A percentile compares a stretch with the other conserved stretches of the same genome.
These are phyloP conservation scores for Engraulis encrasicolus DNA, from an alignment of 2,113 vertebrate species.

Conservation along the genomic window DNA sequence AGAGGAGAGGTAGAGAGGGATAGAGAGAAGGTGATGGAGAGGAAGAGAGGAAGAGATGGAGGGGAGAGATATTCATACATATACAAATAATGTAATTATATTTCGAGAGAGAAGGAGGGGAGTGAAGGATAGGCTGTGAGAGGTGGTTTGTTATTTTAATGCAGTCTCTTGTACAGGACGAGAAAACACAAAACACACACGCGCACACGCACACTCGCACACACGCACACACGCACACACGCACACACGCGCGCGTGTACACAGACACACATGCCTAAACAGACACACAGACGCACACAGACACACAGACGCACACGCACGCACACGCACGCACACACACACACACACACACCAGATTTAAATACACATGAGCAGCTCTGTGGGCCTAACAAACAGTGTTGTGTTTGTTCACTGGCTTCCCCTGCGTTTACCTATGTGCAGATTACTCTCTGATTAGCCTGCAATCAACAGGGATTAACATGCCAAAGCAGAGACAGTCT, in stretches of 20 bases:
- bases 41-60: background rate
- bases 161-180: background rate
- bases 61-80: no score
- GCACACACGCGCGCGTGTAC: background rate
- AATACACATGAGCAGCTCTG: background rate
- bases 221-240: background rate
- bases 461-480: slow-evolving; percentile 10
- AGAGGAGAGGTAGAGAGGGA: background rate
- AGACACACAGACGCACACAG: no score
- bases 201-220: no score
- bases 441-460: slow-evolving; percentile 10
- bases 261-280: no score
- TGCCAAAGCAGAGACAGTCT: background rate
- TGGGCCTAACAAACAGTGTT: slow-evolving; percentile 41
- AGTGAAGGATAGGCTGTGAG: no score
- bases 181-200: background rate
- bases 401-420: slow-evolving; percentile 36
- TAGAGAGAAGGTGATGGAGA: background rate
- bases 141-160: background rate
- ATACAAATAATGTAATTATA: no score
- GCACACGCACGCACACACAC: background rate
- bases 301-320: no score
- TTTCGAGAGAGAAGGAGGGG: background rate
- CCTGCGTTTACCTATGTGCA: background rate
- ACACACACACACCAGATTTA: background rate